Conservation (phyloP, 2,888 invertebrate species). For the Aphidoletes aphidimyza region DNA sequence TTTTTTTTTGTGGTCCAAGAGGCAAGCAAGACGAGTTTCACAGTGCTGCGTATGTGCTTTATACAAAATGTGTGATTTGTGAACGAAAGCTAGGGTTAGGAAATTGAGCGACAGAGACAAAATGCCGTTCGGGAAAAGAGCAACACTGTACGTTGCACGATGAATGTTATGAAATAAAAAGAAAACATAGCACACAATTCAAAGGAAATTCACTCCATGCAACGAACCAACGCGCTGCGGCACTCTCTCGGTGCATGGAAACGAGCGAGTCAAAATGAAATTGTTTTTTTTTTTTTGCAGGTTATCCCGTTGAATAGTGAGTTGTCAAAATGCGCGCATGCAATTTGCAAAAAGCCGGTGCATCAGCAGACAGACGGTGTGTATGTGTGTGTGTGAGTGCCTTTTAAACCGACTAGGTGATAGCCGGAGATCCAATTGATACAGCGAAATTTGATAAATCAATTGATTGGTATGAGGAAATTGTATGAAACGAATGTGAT, state of each 20-base stretch:
- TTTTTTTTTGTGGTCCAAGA: not conserved
- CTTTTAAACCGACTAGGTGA: too few species aligned
- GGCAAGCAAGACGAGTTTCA: constrained; percentile 16
- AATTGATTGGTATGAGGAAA: too few species aligned
- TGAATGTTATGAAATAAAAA: not conserved
- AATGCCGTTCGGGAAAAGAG: not conserved
- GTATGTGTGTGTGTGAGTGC: too few species aligned
- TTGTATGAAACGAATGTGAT: too few species aligned
- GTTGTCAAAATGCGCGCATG: constrained; percentile 49
- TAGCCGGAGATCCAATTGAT: too few species aligned
- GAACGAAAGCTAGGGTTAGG: constrained; percentile 35
- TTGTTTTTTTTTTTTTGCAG: not conserved
- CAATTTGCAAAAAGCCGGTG: constrained; percentile 45
- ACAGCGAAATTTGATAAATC: too few species aligned
- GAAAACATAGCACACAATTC: not conserved
- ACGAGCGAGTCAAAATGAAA: not conserved
- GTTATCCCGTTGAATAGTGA: not conserved
- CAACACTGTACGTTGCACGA: not conserved
- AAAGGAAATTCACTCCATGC: constrained; percentile 40
- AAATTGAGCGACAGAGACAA: constrained; percentile 43
- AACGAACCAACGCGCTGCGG: not conserved
- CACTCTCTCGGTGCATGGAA: not conserved
- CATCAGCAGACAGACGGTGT: constrained; percentile 7
- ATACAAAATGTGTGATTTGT: constrained; percentile 19
- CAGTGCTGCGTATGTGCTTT: not conserved